Percentiles rank a stretch among this genome's conserved stretches.
These are phyloP conservation scores for Cirrhinus molitorella DNA, from an alignment of 2,797 vertebrate genomes.

Conservation along the genomic window DNA sequence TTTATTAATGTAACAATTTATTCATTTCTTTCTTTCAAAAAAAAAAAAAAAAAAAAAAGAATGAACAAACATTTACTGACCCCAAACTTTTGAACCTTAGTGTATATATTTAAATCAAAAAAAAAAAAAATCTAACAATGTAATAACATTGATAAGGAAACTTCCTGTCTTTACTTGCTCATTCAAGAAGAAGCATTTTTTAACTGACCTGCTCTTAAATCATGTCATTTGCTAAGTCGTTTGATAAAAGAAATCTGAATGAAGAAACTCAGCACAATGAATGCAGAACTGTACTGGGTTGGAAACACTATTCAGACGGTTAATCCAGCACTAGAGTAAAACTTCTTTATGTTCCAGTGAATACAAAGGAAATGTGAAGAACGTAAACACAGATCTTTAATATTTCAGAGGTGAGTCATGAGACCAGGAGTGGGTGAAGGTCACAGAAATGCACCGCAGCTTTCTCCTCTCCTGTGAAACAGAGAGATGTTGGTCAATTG, in stretches of 20 bases:
- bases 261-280: background rate
- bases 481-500: background rate
- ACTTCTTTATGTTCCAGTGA: background rate
- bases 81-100: no score
- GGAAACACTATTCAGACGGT: background rate
- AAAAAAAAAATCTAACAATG: no score
- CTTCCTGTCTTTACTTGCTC: background rate
- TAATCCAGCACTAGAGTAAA: background rate
- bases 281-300: background rate
- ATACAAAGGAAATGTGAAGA: background rate
- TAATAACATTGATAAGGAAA: no score
- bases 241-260: conserved; percentile 1
- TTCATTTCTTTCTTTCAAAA: no score
- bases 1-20: no score
- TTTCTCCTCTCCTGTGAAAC: background rate
- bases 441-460: background rate
- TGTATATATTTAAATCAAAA: no score
- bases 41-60: no score
- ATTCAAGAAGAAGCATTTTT: background rate
- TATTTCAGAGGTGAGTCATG: conserved; percentile 1
- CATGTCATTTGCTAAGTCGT: background rate
- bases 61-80: no score
- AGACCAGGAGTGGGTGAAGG: background rate
- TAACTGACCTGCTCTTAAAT: background rate
- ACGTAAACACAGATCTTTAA: background rate